Conservation (phyloP, 2,797 vertebrate species). For the Silurus lanzhouensis region DNA sequence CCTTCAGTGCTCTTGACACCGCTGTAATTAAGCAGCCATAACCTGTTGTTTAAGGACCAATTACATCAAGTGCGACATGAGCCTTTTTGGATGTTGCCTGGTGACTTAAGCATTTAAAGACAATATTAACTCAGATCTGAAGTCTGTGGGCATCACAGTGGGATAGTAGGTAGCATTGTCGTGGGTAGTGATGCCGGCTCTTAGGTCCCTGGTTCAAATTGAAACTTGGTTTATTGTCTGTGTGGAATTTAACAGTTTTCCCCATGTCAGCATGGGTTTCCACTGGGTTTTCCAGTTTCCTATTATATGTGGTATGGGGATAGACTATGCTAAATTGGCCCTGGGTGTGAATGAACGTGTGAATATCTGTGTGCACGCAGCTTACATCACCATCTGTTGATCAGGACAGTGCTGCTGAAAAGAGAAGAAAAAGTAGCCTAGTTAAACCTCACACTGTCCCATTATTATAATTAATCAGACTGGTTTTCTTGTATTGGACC, state of each 20-base stretch:
- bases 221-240: not conserved
- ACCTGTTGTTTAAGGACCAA: conserved; percentile 29
- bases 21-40: conserved; percentile 25
- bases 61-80: conserved; percentile 26
- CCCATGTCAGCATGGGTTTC: not conserved
- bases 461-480: conserved; percentile 1
- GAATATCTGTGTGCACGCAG: not conserved
- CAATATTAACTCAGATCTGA: conserved; percentile 5
- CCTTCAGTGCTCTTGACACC: conserved; percentile 3
- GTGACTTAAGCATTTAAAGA: conserved; percentile 20
- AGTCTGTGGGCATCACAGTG: not conserved
- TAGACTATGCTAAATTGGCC: not conserved
- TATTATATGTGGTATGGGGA: not conserved
- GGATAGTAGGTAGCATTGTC: not conserved
- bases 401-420: not conserved
- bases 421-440: not conserved
- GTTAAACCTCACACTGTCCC: not conserved
- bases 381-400: not conserved
- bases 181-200: not conserved
- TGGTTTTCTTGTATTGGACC: conserved; percentile 6
- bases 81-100: conserved; percentile 22
- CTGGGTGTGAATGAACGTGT: not conserved
- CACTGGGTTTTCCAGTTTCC: not conserved
- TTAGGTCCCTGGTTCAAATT: not conserved
- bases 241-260: not conserved